Base-by-base conservation (phyloP, 1,140 invertebrate genomes). In the Procambarus clarkii region DNA sequence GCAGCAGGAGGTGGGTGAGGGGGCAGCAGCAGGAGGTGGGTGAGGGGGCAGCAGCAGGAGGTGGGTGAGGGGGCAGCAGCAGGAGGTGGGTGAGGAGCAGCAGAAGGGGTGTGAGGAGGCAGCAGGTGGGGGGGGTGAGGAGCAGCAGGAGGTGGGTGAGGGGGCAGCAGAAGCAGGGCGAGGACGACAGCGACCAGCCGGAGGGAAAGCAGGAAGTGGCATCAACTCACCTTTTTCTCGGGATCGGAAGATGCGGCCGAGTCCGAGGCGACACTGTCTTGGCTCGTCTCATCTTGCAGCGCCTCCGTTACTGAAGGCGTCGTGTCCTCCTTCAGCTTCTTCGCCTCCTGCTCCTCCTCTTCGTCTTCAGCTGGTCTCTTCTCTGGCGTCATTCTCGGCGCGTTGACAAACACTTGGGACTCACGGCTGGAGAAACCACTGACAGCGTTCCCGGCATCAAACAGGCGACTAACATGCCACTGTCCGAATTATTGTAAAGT, bases 281-380 rank as follows among this genome's bases (percentile, higher is more conserved):
- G 82, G 46, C 88, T 91, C 9, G 71, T 86, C 15, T 91, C 88
- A 48, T 91, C 88, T 44, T 91, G 74, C 21, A 76, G 45, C 7
- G 69, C 77, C 76, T 91, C 88, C 9, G 69, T 84, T 50, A 69
- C 82, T 79, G 88, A 48, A 21, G 76, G 21, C 9, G 88, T 34
- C 8, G 88, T 48, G 60, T 91, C 88, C 76, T 91, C 88, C 60
- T 91, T 91, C 88, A 85, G 50, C 76, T 85, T 91, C 88, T 91
- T 91, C 8, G 88, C 18, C 76, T 91, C 88, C 76, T 91, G 88
- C 45, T 91, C 88, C 82, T 91, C 88, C n/a, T n/a, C n/a, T 45
- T 91, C 88, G 46, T 91, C 88, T 44, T 91, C 88, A 2, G 74
- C 76, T 45, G 88, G 88, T 79, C 88, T 50, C 88, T 91, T 91